phyloP scores from a whole-genome alignment of 2,113 vertebrate genomes.

The Cyprinodon variegatus region DNA sequence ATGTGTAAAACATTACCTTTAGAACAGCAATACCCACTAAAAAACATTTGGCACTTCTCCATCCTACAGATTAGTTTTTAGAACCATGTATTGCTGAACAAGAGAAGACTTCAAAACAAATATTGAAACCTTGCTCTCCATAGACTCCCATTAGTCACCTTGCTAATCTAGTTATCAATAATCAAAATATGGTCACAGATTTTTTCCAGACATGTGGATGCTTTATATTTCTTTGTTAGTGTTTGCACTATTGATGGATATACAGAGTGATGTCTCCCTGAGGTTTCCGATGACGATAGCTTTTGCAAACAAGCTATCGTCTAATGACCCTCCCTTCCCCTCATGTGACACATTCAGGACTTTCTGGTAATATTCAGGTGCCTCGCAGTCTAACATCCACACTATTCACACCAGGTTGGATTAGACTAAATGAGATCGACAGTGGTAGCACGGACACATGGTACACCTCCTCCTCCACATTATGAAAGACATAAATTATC shows the following conservation, averaged over 20 bases:
- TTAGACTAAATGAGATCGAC: not conserved
- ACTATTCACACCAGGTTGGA: not conserved
- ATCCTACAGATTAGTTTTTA: not conserved
- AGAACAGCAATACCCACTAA: not conserved
- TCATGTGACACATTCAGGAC: not conserved
- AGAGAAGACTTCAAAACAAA: not conserved
- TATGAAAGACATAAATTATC: constrained; percentile 11
- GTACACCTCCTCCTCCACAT: constrained; percentile 6
- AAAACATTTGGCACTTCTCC: not conserved
- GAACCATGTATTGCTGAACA: no score
- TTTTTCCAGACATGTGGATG: not conserved
- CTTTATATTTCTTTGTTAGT: not conserved
- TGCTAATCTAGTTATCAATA: not conserved
- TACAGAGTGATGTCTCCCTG: not conserved
- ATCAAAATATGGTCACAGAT: not conserved
- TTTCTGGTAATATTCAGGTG: not conserved
- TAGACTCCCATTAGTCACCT: not conserved
- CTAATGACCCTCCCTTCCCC: not conserved
- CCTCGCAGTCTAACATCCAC: not conserved
- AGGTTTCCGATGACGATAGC: not conserved
- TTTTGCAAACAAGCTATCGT: not conserved
- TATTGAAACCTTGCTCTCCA: not conserved
- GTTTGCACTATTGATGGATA: not conserved
- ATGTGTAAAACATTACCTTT: not conserved
- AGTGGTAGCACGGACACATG: not conserved